Evolutionary conservation across 2,113 vertebrate genomes (phyloP).

Genomic region (Uropsilus gracilis): DNA sequence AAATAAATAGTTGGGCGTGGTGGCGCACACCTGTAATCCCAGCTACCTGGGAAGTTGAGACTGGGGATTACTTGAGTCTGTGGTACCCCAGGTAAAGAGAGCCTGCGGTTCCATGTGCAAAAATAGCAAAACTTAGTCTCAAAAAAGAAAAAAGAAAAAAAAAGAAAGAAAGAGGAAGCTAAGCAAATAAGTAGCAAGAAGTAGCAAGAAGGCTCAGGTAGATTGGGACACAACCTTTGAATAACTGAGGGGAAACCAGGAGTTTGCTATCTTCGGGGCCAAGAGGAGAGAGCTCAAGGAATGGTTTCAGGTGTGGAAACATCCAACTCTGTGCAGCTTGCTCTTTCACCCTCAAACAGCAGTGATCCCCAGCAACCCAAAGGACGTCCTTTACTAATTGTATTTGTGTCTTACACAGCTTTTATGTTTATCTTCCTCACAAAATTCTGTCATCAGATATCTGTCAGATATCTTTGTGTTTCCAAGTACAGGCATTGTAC

Average conservation of each 20-base stretch:
- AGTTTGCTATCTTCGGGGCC: background rate
- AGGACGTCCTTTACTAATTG: background rate
- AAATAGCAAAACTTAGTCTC: too few relatives aligned
- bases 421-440: background rate
- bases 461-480: background rate
- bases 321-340: too few relatives aligned
- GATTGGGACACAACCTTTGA: background rate
- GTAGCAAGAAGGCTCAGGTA: background rate
- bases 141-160: background rate
- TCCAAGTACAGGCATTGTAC: background rate
- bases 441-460: background rate
- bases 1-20: too few relatives aligned
- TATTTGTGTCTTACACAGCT: background rate
- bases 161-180: background rate
- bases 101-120: too few relatives aligned
- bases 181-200: too few relatives aligned
- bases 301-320: too few relatives aligned
- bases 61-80: too few relatives aligned
- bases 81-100: too few relatives aligned
- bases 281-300: too few relatives aligned
- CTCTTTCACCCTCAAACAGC: background rate
- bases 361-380: background rate
- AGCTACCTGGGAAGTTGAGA: too few relatives aligned
- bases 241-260: too few relatives aligned
- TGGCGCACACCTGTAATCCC: too few relatives aligned